These are phyloP conservation scores for Caerostris darwini DNA, from an alignment of 1,140 invertebrate species.

Conservation along the genomic window DNA sequence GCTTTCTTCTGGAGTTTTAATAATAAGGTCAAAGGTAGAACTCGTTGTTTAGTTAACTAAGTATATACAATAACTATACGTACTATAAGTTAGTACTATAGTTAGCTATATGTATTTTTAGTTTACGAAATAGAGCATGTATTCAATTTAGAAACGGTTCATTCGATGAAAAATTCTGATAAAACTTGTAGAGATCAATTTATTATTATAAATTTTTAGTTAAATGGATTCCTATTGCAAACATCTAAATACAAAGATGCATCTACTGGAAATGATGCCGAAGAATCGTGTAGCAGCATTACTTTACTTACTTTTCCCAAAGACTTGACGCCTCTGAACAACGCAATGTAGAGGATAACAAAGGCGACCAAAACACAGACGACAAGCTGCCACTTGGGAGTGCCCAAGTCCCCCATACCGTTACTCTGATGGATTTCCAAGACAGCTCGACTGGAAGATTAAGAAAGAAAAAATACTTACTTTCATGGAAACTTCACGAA, in stretches of 20 bases:
- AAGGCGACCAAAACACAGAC: conserved; percentile 83
- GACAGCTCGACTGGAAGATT: conserved; percentile 80
- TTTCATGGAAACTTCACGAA: conserved; percentile 58
- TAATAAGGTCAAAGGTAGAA: too few relatives aligned
- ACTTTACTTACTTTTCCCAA: conserved; percentile 82
- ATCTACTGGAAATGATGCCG: neutral
- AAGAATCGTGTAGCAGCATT: neutral
- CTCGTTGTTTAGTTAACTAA: too few relatives aligned
- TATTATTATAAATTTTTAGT: too few relatives aligned
- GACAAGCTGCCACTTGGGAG: conserved; percentile 82
- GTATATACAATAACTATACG: too few relatives aligned
- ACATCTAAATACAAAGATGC: neutral
- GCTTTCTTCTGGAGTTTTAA: too few relatives aligned
- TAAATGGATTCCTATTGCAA: neutral
- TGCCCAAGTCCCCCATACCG: conserved; percentile 83
- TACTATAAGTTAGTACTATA: too few relatives aligned
- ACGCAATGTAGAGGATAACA: conserved; percentile 83
- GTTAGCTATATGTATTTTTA: too few relatives aligned
- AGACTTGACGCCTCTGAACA: conserved; percentile 85
- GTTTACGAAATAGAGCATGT: too few relatives aligned
- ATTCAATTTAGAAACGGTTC: too few relatives aligned
- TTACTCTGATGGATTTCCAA: conserved; percentile 82
- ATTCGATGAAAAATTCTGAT: too few relatives aligned
- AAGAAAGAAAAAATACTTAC: conserved; percentile 69
- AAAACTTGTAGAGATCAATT: too few relatives aligned